Percentiles rank a stretch among this genome's conserved stretches.
Conservation (phyloP, 2,797 vertebrate species). For the Balearica regulorum region DNA sequence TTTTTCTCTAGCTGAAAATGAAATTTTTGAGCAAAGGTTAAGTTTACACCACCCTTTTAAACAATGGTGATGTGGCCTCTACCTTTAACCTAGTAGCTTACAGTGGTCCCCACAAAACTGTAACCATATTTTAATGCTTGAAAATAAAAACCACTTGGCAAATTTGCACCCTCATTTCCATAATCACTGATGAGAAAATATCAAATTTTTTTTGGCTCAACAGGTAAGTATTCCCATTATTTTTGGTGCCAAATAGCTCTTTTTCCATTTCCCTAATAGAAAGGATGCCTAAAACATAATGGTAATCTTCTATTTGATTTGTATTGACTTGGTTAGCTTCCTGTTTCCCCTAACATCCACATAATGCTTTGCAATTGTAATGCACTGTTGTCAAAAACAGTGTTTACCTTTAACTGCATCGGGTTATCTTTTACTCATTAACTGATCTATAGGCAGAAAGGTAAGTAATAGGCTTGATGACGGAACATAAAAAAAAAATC, state of each 20-base stretch:
- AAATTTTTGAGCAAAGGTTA: not conserved
- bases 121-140: not conserved
- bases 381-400: not conserved
- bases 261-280: not conserved
- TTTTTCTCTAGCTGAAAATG: not conserved
- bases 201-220: not conserved
- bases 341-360: not conserved
- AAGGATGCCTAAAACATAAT: not conserved
- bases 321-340: not conserved
- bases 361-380: not conserved
- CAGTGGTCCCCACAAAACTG: not conserved
- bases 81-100: not conserved
- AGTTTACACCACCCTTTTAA: not conserved
- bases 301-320: not conserved
- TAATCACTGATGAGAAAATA: not conserved
- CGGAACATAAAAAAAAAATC: not conserved
- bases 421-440: not conserved
- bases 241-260: not conserved
- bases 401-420: not conserved
- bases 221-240: not conserved
- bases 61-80: not conserved
- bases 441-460: not conserved
- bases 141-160: not conserved
- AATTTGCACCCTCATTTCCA: not conserved
- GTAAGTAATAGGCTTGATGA: not conserved